Evolutionary conservation across 2,113 vertebrate genomes (phyloP).

Genomic region (Hydrolagus affinis): DNA sequence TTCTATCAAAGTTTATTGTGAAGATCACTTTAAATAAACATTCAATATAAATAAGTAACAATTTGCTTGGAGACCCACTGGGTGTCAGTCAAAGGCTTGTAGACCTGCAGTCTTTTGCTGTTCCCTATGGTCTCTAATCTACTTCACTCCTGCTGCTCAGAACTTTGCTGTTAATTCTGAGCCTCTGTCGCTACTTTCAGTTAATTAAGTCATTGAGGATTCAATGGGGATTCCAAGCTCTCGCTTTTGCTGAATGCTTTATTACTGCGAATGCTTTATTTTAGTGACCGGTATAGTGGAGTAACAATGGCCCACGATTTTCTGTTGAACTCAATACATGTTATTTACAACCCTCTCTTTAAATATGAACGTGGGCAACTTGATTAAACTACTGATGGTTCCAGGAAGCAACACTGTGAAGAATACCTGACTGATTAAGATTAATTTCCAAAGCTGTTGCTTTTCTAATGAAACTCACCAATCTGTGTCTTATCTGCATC

Average conservation of each 20-base stretch:
- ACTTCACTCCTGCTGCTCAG: no score
- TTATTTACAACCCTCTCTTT: not conserved
- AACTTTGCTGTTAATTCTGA: no score
- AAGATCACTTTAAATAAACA: no score
- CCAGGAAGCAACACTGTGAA: not conserved
- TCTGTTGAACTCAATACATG: not conserved
- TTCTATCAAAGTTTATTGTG: no score
- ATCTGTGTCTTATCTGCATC: not conserved
- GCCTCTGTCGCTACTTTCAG: no score
- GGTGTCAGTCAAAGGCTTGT: no score
- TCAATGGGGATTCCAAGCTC: no score
- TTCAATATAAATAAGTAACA: no score
- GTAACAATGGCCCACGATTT: not conserved
- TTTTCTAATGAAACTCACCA: not conserved
- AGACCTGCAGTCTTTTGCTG: no score
- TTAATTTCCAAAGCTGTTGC: not conserved
- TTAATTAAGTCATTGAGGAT: no score
- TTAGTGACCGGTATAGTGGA: not conserved
- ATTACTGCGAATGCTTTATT: not conserved
- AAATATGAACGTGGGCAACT: not conserved
- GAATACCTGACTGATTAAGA: slow-evolving; percentile 4
- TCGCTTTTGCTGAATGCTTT: not conserved
- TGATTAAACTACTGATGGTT: not conserved
- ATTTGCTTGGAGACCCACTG: no score
- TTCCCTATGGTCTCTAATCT: no score